A percentile compares a stretch with the other conserved stretches of the same genome.
phyloP scores from a whole-genome alignment of 2,888 invertebrate genomes.

The Andricus curvator region DNA sequence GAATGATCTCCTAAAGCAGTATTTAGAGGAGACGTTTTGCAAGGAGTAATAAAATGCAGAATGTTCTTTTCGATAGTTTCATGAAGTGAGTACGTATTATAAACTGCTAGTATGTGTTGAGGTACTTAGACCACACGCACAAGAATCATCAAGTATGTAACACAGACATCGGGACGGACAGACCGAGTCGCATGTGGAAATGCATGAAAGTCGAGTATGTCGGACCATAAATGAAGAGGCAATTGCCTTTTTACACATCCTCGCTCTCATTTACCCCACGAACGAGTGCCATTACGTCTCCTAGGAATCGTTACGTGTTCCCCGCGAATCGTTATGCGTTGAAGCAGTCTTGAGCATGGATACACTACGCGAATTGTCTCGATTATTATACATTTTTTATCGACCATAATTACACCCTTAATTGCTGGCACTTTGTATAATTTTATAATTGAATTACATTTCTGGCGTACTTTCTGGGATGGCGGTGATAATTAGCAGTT shows the following conservation, averaged over 20 bases:
- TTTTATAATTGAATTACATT: conserved; percentile 41
- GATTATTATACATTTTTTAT: conserved; percentile 39
- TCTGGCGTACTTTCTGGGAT: conserved; percentile 10
- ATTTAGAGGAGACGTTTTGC: neutral
- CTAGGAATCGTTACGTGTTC: conserved; percentile 65
- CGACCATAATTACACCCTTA: conserved; percentile 28
- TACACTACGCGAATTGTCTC: conserved; percentile 38
- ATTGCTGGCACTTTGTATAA: conserved; percentile 36
- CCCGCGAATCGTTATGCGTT: conserved; percentile 44
- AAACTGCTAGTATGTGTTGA: neutral
- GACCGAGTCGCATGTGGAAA: conserved; percentile 48
- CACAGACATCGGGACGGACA: conserved; percentile 53
- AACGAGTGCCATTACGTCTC: conserved; percentile 69
- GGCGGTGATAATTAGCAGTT: conserved; percentile 24
- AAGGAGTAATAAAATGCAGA: neutral
- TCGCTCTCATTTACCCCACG: conserved; percentile 71
- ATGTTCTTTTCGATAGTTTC: conserved; percentile 18
- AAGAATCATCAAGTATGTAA: conserved; percentile 46
- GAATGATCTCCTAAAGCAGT: neutral
- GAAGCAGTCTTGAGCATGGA: conserved; percentile 43
- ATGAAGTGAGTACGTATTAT: conserved; percentile 11
- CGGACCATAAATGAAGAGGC: conserved; percentile 73
- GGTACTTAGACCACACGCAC: conserved; percentile 45
- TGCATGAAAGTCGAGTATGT: conserved; percentile 57
- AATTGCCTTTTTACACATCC: conserved; percentile 76